Evolutionary conservation across 2,888 invertebrate species (phyloP).

Genomic region (Morpho achilles): DNA sequence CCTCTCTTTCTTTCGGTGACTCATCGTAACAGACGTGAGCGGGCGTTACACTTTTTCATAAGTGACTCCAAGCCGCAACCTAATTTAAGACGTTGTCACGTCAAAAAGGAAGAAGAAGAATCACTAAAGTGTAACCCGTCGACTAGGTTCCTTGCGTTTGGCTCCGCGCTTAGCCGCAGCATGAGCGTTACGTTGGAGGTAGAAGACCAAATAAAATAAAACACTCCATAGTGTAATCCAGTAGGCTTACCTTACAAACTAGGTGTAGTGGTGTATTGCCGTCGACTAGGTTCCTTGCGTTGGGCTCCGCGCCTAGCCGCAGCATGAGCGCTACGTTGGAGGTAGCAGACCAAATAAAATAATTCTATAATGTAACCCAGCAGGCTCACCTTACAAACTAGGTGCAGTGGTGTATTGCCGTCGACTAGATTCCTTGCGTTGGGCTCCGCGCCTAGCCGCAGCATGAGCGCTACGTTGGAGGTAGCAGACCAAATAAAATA

Average conservation of each 20-base stretch:
- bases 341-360: background rate
- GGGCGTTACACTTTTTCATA: too few relatives aligned
- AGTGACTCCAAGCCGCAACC: too few relatives aligned
- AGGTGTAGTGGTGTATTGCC: slow-evolving; percentile 94
- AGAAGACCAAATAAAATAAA: too few relatives aligned
- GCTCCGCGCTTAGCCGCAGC: too few relatives aligned
- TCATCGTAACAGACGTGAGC: too few relatives aligned
- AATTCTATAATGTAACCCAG: background rate
- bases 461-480: slow-evolving; percentile 57
- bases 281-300: slow-evolving; percentile 84
- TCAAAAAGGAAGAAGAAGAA: too few relatives aligned
- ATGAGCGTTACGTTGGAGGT: too few relatives aligned
- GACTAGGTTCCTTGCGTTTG: slow-evolving; percentile 85
- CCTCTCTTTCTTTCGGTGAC: too few relatives aligned
- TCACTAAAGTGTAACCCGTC: too few relatives aligned
- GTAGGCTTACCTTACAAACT: slow-evolving; percentile 81
- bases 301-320: slow-evolving; percentile 90
- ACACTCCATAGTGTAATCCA: background rate
- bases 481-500: background rate
- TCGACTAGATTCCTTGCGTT: slow-evolving; percentile 86
- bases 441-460: slow-evolving; percentile 78
- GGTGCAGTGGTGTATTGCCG: slow-evolving; percentile 93
- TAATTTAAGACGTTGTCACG: too few relatives aligned
- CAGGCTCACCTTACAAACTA: slow-evolving; percentile 83
- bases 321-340: slow-evolving; percentile 83